Percentiles rank a stretch among this genome's conserved stretches.
Conservation (phyloP, 2,113 vertebrate genomes). For the Echinops telfairi region DNA sequence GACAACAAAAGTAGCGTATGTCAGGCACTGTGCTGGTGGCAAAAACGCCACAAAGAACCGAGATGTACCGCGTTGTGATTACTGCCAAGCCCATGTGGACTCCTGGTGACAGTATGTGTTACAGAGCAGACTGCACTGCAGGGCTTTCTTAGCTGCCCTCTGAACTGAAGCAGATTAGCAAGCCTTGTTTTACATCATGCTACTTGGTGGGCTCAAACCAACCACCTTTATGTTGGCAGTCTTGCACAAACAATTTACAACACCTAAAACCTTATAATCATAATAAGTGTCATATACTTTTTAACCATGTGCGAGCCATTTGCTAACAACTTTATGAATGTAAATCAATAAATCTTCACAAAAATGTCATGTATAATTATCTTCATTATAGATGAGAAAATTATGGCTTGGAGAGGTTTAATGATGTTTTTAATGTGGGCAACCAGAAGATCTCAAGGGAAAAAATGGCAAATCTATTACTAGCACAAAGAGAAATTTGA, state of each 20-base stretch:
- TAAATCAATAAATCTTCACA: conserved; percentile 7
- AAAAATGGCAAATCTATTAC: no score
- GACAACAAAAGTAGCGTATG: neutral
- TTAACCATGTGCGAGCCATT: no score
- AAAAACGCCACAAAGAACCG: neutral
- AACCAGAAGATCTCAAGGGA: no score
- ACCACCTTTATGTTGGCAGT: no score
- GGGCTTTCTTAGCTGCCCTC: no score
- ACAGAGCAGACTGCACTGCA: neutral
- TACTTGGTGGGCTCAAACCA: no score
- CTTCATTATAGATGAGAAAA: neutral
- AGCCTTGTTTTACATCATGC: no score
- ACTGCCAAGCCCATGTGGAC: neutral
- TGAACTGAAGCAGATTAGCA: neutral
- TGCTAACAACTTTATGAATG: neutral
- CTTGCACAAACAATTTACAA: no score
- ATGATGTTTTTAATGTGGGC: no score
- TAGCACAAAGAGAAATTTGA: no score
- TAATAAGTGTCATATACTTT: no score
- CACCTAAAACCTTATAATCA: no score
- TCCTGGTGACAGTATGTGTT: neutral
- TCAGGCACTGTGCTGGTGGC: neutral
- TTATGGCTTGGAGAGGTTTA: neutral
- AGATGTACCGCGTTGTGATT: neutral
- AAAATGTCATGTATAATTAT: neutral